Conservation (phyloP, 92 coral and sea anemone genomes). For the Paragorgia papillata region DNA sequence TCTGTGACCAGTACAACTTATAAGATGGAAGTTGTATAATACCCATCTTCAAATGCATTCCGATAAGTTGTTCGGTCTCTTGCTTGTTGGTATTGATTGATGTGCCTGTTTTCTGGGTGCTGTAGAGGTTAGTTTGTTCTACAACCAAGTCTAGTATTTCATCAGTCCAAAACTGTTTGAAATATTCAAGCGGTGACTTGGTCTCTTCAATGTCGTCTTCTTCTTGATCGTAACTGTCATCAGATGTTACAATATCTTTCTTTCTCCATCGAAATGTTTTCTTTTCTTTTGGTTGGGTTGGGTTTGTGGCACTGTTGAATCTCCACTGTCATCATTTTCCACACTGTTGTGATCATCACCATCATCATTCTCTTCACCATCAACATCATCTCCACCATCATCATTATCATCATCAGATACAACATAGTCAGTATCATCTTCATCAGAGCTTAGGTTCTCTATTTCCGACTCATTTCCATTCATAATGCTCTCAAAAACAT, state of each 20-base stretch:
- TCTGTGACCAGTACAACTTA: constrained; percentile 36
- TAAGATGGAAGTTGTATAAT: constrained; percentile 23
- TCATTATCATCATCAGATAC: not conserved
- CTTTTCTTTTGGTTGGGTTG: constrained; percentile 9
- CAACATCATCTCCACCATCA: not conserved
- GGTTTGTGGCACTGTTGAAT: constrained; percentile 1
- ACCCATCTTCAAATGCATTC: constrained; percentile 41
- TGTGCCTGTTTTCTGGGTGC: constrained; percentile 17
- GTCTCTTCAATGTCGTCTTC: constrained; percentile 29
- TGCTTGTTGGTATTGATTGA: too few species aligned
- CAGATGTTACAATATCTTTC: constrained; percentile 11
- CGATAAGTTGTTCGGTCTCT: constrained; percentile 19
- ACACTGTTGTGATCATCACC: not conserved
- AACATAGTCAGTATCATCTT: constrained; percentile 10
- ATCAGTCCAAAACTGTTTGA: constrained; percentile 28
- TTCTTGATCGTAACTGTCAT: constrained; percentile 1
- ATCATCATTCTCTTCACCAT: too few species aligned
- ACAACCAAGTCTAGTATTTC: constrained; percentile 25
- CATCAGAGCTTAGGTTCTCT: constrained; percentile 26
- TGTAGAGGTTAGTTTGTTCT: constrained; percentile 29
- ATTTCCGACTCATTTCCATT: constrained; percentile 22
- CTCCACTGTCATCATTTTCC: constrained; percentile 19
- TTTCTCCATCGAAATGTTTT: constrained; percentile 32
- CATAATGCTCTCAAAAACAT: constrained; percentile 17
- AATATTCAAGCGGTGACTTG: constrained; percentile 34